These are phyloP conservation scores for Argyresthia goedartella DNA, from an alignment of 2,888 invertebrate genomes.

Conservation along the genomic window DNA sequence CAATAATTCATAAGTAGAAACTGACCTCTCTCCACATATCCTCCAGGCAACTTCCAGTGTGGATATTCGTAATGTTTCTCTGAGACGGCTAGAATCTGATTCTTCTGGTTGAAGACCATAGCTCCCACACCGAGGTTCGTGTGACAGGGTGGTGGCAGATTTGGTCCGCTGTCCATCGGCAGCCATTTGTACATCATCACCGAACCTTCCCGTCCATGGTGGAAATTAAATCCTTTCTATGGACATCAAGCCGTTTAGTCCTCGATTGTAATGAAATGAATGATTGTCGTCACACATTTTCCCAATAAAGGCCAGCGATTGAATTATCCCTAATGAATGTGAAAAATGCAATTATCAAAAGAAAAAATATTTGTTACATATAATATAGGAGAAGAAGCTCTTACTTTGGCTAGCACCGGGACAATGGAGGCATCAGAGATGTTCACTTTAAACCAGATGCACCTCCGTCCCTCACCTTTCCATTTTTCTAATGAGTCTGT, in stretches of 20 bases:
- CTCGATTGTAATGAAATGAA: not conserved
- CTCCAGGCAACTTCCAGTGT: constrained; percentile 94
- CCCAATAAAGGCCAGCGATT: too few species aligned
- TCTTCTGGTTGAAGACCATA: constrained; percentile 81
- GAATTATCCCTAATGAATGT: too few species aligned
- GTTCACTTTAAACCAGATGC: constrained; percentile 86
- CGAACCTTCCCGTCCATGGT: constrained; percentile 86
- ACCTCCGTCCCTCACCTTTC: constrained; percentile 73
- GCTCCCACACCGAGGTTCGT: constrained; percentile 87
- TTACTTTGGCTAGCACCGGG: constrained; percentile 79
- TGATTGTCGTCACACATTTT: not conserved
- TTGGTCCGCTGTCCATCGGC: constrained; percentile 68
- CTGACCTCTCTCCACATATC: constrained; percentile 86
- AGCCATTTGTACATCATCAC: constrained; percentile 90
- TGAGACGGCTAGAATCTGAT: constrained; percentile 83
- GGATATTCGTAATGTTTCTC: constrained; percentile 77
- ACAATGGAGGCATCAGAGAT: constrained; percentile 77
- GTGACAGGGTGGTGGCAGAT: constrained; percentile 82
- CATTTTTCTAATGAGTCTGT: constrained; percentile 80
- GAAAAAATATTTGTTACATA: too few species aligned
- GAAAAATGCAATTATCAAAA: too few species aligned
- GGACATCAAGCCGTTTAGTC: constrained; percentile 22
- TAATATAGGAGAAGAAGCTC: constrained; percentile 8
- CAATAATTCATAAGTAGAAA: too few species aligned
- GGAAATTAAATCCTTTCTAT: constrained; percentile 88